phyloP scores from a whole-genome alignment of 2,888 invertebrate genomes.

The Cataglyphis albicans region DNA sequence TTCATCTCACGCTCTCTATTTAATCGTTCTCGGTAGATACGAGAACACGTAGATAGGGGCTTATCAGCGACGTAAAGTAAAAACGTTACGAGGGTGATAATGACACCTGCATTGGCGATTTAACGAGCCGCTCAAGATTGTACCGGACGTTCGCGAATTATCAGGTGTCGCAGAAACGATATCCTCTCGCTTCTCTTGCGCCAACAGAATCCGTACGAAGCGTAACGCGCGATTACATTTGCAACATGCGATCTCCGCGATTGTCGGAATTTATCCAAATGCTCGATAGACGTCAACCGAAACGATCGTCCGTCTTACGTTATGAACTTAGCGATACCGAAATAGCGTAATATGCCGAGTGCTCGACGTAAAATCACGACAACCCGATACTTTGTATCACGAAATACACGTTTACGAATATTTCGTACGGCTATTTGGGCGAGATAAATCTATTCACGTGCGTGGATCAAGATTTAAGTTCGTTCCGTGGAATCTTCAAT shows the following conservation, averaged over 20 bases:
- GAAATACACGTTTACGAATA: constrained; percentile 27
- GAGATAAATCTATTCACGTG: neutral
- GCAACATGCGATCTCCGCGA: constrained; percentile 39
- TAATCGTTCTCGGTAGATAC: neutral
- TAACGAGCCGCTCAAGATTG: constrained; percentile 61
- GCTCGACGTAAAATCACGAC: neutral
- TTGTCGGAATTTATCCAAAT: constrained; percentile 40
- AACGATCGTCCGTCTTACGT: constrained; percentile 43
- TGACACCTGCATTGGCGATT: constrained; percentile 13
- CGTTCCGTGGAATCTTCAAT: neutral
- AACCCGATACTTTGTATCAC: constrained; percentile 23
- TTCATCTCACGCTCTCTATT: neutral
- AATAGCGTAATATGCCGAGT: constrained; percentile 9
- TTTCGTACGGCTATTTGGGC: neutral
- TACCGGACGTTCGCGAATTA: constrained; percentile 60
- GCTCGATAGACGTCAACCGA: constrained; percentile 47
- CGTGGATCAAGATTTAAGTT: constrained; percentile 10
- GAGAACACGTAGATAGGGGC: neutral
- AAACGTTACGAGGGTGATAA: constrained; percentile 21
- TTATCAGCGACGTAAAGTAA: constrained; percentile 26
- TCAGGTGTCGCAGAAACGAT: constrained; percentile 62
- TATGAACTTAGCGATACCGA: constrained; percentile 46
- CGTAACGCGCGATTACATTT: constrained; percentile 46
- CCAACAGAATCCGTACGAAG: constrained; percentile 33
- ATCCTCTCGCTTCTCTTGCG: constrained; percentile 55